Base-by-base conservation (phyloP, 2,888 invertebrate species). In the Torymus auratus region DNA sequence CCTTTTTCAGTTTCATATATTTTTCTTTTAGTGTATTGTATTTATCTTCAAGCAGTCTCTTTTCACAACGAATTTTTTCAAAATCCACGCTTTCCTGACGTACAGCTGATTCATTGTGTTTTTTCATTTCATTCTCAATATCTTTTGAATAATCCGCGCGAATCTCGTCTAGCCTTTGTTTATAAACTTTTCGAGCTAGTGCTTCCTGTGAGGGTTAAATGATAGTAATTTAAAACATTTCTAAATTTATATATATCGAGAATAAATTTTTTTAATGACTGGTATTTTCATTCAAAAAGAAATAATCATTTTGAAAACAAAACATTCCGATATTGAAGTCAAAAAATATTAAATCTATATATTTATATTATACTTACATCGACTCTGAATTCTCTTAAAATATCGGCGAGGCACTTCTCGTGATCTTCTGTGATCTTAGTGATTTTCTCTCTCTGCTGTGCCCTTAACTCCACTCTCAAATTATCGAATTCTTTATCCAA, bases 11-110 rank as follows among this genome's bases (percentile, higher is more conserved):
- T 14, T 95, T 92, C 23, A 95, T 93, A 86, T 96, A 96, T 90
- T 96, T 96, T 87, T 96, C 96, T 89, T 96, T 96, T 71, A 96
- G 92, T 76, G 95, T 95, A 68, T 94, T 93, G 88, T 96, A 96
- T 88, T 96, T 96, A 85, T 96, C 96, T 84, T 95, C 94, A 2
- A 96, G 88, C 62, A 95, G 88, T n/a, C 95, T 92, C 85, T 94
- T 94, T 87, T 95, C 95, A 86, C 94, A 94, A 4, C 94, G 92
- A 76, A 95, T 91, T 87, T 94, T 94, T 85, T 95, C 95, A 85
- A 93, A 94, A 50, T 91, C 91, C 10, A 88, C 86, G 55, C 85
- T 88, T 13, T 91, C 91, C 69, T 91, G 90, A 15, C 88, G 86
- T 2, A 85, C 74, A 2, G 86, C 85, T 3, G 76, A 68, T 11